phyloP scores from a whole-genome alignment of 2,113 vertebrate species.

The Seriola dumerili region DNA sequence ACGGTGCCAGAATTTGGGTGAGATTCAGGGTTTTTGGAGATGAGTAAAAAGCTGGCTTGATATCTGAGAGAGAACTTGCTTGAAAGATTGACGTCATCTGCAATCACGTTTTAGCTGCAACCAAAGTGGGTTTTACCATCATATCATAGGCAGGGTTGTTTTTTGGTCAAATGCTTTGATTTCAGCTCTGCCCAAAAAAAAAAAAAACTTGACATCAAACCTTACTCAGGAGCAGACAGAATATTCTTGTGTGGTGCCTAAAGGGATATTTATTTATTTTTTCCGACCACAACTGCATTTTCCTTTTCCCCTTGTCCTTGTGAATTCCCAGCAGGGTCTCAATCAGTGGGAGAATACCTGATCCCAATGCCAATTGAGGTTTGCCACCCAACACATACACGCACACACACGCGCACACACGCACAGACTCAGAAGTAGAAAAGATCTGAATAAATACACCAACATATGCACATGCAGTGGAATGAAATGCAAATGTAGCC shows the following conservation, averaged over 20 bases:
- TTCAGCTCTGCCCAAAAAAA: not conserved
- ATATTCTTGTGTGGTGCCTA: conserved; percentile 19
- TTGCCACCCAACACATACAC: not conserved
- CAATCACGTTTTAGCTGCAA: conserved; percentile 52
- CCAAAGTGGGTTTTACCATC: conserved; percentile 37
- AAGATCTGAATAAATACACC: conserved; percentile 9
- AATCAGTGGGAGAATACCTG: conserved; percentile 67
- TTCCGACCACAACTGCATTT: conserved; percentile 41
- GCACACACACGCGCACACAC: conserved; percentile 20
- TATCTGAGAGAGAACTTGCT: conserved; percentile 52
- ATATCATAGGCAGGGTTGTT: conserved; percentile 24
- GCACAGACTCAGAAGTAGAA: not conserved
- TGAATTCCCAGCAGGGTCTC: conserved; percentile 65
- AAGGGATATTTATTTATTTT: conserved; percentile 36
- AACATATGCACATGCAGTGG: conserved; percentile 27
- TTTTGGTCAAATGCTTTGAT: conserved; percentile 17
- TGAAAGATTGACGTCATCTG: conserved; percentile 74
- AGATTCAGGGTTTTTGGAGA: conserved; percentile 29
- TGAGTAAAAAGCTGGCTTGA: conserved; percentile 45
- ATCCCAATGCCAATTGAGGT: conserved; percentile 58
- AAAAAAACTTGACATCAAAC: conserved; percentile 25
- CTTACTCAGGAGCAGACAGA: not conserved
- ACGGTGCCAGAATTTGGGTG: conserved; percentile 20
- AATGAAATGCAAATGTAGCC: conserved; percentile 60
- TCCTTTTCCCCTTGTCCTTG: conserved; percentile 41